Evolutionary conservation across 2,888 invertebrate genomes (phyloP).

Genomic region (Chrysolina haemoptera): DNA sequence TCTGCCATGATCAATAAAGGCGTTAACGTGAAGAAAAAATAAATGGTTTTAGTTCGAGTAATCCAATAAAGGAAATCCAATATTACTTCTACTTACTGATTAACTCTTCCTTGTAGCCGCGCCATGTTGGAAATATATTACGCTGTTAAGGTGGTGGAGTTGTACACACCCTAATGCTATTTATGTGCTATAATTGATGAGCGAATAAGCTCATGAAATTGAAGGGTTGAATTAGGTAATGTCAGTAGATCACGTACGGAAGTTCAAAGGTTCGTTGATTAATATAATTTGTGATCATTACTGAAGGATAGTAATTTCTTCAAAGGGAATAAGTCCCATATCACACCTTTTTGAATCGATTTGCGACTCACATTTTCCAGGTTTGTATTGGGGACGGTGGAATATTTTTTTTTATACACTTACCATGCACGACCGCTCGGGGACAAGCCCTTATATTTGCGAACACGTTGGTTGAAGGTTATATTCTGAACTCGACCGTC

Average conservation of each 20-base stretch:
- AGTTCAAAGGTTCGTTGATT: constrained; percentile 3
- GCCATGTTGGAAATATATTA: constrained; percentile 23
- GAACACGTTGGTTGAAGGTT: no score
- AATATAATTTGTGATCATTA: background rate
- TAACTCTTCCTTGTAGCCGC: constrained; percentile 24
- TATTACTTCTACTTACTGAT: constrained; percentile 31
- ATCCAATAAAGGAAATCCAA: constrained; percentile 32
- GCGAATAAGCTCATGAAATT: constrained; percentile 15
- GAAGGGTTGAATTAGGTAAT: constrained; percentile 14
- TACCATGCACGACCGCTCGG: no score
- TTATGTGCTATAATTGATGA: constrained; percentile 26
- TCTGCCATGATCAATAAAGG: constrained; percentile 26
- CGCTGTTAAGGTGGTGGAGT: constrained; percentile 23
- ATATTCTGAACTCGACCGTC: no score
- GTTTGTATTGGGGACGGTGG: no score
- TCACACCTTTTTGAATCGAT: no score
- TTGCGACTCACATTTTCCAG: no score
- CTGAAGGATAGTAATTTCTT: background rate
- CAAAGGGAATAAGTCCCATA: background rate
- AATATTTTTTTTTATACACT: no score
- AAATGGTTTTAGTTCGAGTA: constrained; percentile 21
- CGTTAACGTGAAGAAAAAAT: constrained; percentile 23
- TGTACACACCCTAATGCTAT: constrained; percentile 24
- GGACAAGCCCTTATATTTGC: no score
- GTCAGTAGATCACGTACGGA: constrained; percentile 4